Base-by-base conservation (phyloP, 2,888 invertebrate species). In the Argynnis bischoffii region DNA sequence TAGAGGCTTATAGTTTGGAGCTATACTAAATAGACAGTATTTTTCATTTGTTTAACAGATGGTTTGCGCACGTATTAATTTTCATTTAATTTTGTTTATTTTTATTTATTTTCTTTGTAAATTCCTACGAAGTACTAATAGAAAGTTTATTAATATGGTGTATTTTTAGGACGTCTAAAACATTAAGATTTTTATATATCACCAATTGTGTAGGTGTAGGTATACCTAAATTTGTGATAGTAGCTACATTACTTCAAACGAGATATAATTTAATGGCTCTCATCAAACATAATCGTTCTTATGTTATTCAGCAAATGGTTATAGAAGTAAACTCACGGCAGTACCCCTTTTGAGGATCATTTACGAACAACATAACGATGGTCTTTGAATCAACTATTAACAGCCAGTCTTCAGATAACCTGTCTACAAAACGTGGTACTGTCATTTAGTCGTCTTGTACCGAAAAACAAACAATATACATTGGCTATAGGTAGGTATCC, bases 1-100 rank as follows among this genome's bases (percentile, higher is more conserved):
- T 79, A 80, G 73, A 72, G 72, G 71, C 72, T 77, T 86, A 80
- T 84, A 83, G 80, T 79, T 82, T 74, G 73, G 75, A 76, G 78
- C 79, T 80, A 77, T 76, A 75, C 69, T 76, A 75, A 72, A 74
- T 81, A 78, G 78, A 78, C 78, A 74, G 78, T 79, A 79, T 79
- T 81, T 83, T 84, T 84, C 86, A 85, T 87, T 87, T 85, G 84
- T 82, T 80, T 80, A 78, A 77, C 79, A 75, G 79, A 75, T 76
- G 73, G 73, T 78, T 75, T 71, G 75, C 75, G 76, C 79, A 82
- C 81, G 88, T 88, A 87, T 82, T 89, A 86, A 89, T 84, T 84
- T 84, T 74, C 81, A 76, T 81, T 87, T 87, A 83, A 85, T 86
- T 85, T 82, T 66, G 77, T 78, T 78, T 81, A 83, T 84, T 84